A percentile compares a stretch with the other conserved stretches of the same genome.
Conservation (phyloP, 2,888 invertebrate genomes). For the Plutella xylostella region DNA sequence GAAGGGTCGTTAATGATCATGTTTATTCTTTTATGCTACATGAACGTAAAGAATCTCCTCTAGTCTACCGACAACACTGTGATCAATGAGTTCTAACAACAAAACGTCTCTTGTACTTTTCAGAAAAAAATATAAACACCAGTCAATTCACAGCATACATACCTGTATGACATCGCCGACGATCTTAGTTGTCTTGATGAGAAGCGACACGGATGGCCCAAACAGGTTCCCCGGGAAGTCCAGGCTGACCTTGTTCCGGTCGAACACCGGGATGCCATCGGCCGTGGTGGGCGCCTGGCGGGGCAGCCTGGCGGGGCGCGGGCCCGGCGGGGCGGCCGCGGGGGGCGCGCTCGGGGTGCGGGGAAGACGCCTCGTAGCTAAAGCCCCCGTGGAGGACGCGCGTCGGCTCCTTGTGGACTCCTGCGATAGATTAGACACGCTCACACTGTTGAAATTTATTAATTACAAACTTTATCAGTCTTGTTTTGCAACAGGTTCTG, state of each 20-base stretch:
- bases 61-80: too few species aligned
- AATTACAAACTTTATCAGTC: too few species aligned
- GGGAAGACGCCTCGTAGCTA: background rate
- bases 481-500: too few species aligned
- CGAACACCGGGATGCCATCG: conserved; percentile 72
- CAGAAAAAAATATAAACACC: too few species aligned
- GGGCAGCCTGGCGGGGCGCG: background rate
- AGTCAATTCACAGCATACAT: too few species aligned
- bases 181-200: conserved; percentile 75
- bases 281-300: conserved; percentile 34
- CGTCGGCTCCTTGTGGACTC: too few species aligned
- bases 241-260: conserved; percentile 74
- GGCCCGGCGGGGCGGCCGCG: background rate
- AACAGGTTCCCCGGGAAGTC: conserved; percentile 75
- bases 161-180: conserved; percentile 77
- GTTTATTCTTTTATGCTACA: background rate
- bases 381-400: background rate
- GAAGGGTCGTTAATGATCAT: background rate
- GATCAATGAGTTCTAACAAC: too few species aligned
- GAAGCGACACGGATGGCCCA: conserved; percentile 75
- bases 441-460: too few species aligned
- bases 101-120: too few species aligned
- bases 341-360: background rate
- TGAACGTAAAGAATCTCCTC: too few species aligned
- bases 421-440: too few species aligned